Evolutionary conservation across 2,797 vertebrate species (phyloP), one percentile per base, ranked within the genome.

Genomic region (Balearica regulorum): DNA sequence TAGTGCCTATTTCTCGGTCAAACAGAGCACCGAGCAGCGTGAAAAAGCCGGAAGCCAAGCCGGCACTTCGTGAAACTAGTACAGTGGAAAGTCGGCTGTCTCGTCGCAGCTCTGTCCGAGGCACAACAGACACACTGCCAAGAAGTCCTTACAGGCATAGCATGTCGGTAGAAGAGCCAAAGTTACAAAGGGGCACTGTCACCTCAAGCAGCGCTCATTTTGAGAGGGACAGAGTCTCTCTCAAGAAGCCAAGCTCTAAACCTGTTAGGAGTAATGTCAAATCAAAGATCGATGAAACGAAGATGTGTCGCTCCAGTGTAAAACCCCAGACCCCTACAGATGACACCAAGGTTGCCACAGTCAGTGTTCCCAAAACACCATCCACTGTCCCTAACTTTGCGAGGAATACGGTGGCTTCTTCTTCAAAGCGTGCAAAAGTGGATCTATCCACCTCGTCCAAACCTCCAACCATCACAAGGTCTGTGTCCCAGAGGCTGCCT

Each of bases 391-490:
- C 99, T 29, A 98, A 97, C 96, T 99, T 99, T 66, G 99, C 99
- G 3, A 98, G 99, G 37, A 99, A 98, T 97, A 99, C 99, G 0
- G 98, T 99, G 35, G 98, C 99, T 61, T 99, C 98, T 16, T 98
- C 99, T 16, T 99, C 99, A 60, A 98, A 99, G 95, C 98, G 88
- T 61, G 94, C 98, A 87, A 99, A 98, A 89, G 98, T 98, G 18
- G 99, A 99, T 72, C 95, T 98, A 11, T 87, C 98, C 22, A 98
- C 98, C 1, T 97, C 96, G 0, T 97, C 98, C 49, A 98, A 92
- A 90, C 97, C 97, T 82, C 97, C 98, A 5, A 93, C 97, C 51
- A 81, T 98, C 51, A 98, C 97, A 4, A 98, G 98, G 60, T 98
- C 98, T 8, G 87, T 97, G 65, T 98, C 98, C 6, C 97, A 98